phyloP scores from a whole-genome alignment of 2,797 vertebrate genomes.

The Scolopax rusticola region DNA sequence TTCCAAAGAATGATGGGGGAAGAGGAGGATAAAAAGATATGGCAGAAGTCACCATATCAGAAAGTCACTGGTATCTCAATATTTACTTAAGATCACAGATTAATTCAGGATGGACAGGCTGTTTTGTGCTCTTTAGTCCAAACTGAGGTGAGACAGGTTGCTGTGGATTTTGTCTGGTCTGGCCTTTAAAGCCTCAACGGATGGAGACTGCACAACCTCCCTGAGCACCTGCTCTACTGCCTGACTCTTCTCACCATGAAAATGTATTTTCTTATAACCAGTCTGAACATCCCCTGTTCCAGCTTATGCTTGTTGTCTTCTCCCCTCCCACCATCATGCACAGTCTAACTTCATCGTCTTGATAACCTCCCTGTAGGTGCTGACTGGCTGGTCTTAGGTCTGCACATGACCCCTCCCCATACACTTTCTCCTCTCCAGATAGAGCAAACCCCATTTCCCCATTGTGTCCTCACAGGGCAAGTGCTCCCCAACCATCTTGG shows the following conservation, averaged over 20 bases:
- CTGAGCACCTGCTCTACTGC: neutral
- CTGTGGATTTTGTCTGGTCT: neutral
- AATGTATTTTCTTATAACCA: neutral
- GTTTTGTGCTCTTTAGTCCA: neutral
- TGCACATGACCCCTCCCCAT: neutral
- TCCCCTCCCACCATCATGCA: neutral
- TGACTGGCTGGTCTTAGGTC: neutral
- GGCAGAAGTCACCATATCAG: neutral
- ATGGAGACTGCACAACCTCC: neutral
- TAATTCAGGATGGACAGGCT: neutral
- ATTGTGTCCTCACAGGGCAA: neutral
- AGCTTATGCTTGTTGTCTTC: neutral
- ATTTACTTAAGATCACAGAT: neutral
- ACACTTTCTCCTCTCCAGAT: neutral
- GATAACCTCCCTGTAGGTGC: neutral
- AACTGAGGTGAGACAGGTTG: neutral
- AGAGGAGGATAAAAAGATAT: neutral
- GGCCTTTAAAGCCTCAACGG: neutral
- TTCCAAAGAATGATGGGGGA: neutral
- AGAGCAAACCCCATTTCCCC: neutral
- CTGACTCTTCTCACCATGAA: rapidly evolving
- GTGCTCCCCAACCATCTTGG: neutral
- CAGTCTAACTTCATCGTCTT: neutral
- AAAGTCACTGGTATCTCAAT: neutral
- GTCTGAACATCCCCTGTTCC: neutral